Percentiles rank a stretch among this genome's conserved stretches.
Evolutionary conservation across 2,888 invertebrate genomes (phyloP).

Genomic region (Mesorhabditis sp.): DNA sequence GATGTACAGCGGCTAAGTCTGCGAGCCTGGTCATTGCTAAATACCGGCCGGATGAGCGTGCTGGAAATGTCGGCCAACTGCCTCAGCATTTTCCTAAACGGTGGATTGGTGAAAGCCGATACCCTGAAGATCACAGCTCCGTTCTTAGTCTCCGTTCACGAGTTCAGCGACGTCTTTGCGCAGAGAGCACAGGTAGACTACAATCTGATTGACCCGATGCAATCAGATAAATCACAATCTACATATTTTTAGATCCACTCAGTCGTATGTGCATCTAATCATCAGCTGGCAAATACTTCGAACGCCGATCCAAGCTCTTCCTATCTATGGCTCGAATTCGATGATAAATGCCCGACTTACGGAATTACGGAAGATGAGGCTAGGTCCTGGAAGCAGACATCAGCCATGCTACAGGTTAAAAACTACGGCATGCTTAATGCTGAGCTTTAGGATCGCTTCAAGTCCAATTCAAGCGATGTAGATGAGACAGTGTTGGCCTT

Average conservation of each 20-base stretch:
- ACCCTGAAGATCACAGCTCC: constrained; percentile 1
- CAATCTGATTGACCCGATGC: background rate
- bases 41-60: background rate
- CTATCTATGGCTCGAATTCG: constrained; percentile 29
- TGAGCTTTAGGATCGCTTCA: constrained; percentile 19
- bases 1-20: constrained; percentile 7
- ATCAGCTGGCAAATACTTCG: background rate
- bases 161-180: background rate
- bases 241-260: background rate
- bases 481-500: constrained; percentile 31
- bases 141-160: background rate
- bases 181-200: background rate
- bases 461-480: constrained; percentile 23
- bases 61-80: background rate
- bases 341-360: background rate
- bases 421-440: too few species aligned
- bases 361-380: constrained; percentile 7
- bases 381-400: constrained; percentile 20
- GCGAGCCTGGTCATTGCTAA: background rate
- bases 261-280: background rate
- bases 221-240: background rate
- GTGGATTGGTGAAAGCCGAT: background rate
- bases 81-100: background rate
- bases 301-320: constrained; percentile 9
- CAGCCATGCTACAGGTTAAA: constrained; percentile 18